Percentiles rank a stretch among this genome's conserved stretches.
These are phyloP conservation scores for Mythimna loreyi DNA, from an alignment of 2,888 invertebrate species.

Conservation along the genomic window DNA sequence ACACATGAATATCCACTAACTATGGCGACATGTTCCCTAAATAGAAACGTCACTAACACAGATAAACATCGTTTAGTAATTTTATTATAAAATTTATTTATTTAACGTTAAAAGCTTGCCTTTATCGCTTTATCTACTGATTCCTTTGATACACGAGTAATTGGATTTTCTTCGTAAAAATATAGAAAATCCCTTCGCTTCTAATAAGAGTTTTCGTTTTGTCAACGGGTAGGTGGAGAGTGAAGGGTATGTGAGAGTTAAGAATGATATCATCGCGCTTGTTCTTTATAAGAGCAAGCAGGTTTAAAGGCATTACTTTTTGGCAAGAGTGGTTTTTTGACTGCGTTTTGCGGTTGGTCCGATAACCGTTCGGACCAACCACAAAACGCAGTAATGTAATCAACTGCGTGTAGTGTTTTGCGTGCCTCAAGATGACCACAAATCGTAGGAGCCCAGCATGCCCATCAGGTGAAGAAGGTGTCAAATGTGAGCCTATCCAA, in stretches of 20 bases:
- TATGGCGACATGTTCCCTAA: not conserved
- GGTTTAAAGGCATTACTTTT: not conserved
- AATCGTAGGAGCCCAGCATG: no score
- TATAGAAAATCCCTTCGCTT: slow-evolving; percentile 24
- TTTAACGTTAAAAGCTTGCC: slow-evolving; percentile 49
- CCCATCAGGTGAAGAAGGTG: no score
- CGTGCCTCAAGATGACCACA: no score
- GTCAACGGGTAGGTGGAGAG: slow-evolving; percentile 1
- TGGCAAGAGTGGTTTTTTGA: no score
- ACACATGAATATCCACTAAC: not conserved
- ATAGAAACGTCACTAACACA: slow-evolving; percentile 17
- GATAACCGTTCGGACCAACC: no score
- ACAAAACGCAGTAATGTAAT: no score
- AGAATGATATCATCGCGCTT: slow-evolving; percentile 8
- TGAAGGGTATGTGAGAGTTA: slow-evolving; percentile 10
- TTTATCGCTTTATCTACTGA: slow-evolving; percentile 35
- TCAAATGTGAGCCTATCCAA: no score
- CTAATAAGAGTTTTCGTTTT: slow-evolving; percentile 25
- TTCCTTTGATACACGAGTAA: slow-evolving; percentile 38
- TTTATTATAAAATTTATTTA: slow-evolving; percentile 29
- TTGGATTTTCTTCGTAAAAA: slow-evolving; percentile 27
- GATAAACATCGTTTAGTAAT: slow-evolving; percentile 19
- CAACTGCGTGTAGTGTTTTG: no score
- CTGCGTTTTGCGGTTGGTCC: no score
- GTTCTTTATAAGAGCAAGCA: not conserved